Percentiles rank a stretch among this genome's conserved stretches.
Evolutionary conservation across 2,797 vertebrate species (phyloP).

Genomic region (Erpetoichthys calabaricus): DNA sequence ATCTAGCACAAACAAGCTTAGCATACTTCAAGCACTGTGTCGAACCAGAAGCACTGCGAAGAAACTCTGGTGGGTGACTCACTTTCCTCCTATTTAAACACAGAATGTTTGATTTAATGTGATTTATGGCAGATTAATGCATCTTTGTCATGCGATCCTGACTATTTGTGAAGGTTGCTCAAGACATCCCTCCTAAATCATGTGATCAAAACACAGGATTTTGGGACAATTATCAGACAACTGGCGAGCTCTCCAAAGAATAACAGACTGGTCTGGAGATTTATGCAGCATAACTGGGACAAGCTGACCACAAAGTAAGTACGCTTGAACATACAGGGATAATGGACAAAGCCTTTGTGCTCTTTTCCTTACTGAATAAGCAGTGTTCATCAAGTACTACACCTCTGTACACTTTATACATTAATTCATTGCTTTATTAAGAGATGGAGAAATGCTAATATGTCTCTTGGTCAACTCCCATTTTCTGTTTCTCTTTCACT

Average conservation of each 20-base stretch:
- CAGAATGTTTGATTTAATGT: too few relatives aligned
- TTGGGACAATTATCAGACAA: slow-evolving; percentile 7
- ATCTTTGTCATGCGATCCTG: background rate
- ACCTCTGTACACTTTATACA: too few relatives aligned
- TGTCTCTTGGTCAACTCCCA: too few relatives aligned
- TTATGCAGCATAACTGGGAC: slow-evolving; percentile 12
- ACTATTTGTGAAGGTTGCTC: slow-evolving; percentile 8
- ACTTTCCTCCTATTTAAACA: too few relatives aligned
- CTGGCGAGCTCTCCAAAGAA: slow-evolving; percentile 3
- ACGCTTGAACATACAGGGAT: too few relatives aligned
- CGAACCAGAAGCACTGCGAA: slow-evolving; percentile 7
- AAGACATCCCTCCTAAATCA: slow-evolving; percentile 7
- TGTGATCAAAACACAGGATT: slow-evolving; percentile 11
- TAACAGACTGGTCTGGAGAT: slow-evolving; percentile 8
- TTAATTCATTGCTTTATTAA: too few relatives aligned
- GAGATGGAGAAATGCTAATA: too few relatives aligned
- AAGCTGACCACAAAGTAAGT: slow-evolving; percentile 7
- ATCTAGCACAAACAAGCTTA: slow-evolving; percentile 10
- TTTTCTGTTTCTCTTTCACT: too few relatives aligned
- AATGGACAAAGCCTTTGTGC: too few relatives aligned
- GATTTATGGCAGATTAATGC: too few relatives aligned
- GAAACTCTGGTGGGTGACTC: slow-evolving; percentile 7
- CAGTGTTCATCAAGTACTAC: too few relatives aligned
- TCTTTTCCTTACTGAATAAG: too few relatives aligned
- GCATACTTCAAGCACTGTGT: slow-evolving; percentile 14